Evolutionary conservation across 2,797 vertebrate species (phyloP), one percentile per base, ranked within the genome.

Genomic region (Setipinna tenuifilis): DNA sequence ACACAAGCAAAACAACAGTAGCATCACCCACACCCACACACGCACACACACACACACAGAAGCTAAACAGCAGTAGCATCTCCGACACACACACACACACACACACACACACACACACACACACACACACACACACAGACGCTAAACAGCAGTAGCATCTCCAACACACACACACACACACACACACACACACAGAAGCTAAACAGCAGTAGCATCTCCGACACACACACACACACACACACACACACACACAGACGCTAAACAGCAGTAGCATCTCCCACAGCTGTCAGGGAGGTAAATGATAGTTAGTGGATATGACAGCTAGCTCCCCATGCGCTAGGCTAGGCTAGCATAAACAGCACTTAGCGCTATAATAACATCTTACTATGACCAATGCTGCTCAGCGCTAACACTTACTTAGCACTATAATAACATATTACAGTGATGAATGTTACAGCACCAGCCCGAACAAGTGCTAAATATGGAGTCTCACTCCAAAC

Each of bases 321-420:
- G 50, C 50, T 54, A 54, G 50, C 50, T 54, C 50, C 50, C 14
- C 50, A 11, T 16, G 12, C 50, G 50, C 50, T 12, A 7, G 48
- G 48, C 6, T 7, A 6, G 48, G 10, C 50, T 16, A 11, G 50
- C 6, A 59, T 62, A 62, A 62, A 62, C 23, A 62, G n/a, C 61
- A 62, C 21, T 62, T 62, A 62, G 23, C 61, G 11, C 61, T 62
- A 25, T 62, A 62, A 62, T 62, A 62, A 62, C 61, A 62, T 62
- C 61, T 62, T 41, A 41, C n/a, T 59, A 17, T 41, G 35, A 41
- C 5, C 2, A 41, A 41, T 41, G 35, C 35, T 41, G 5, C 35
- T 41, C 35, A 41, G 35, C 35, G 35, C 35, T 41, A 41, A 5
- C 35, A 41, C 35, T 41, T 41, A 41, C 35, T 41, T 41, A 41